Evolutionary conservation across 2,888 invertebrate genomes (phyloP).

Genomic region (Dendrolimus pini): DNA sequence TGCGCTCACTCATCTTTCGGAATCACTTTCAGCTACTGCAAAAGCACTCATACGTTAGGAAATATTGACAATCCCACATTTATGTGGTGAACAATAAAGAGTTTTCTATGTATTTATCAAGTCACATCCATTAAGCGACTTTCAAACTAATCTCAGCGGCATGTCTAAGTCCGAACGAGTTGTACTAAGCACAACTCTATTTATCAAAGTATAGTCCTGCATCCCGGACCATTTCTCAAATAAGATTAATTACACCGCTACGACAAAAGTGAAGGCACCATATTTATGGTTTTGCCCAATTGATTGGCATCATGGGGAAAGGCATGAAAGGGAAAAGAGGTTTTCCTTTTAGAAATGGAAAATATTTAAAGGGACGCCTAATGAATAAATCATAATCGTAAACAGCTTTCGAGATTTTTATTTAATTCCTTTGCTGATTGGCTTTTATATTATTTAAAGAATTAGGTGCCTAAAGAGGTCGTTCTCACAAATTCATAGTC

Average conservation of each 20-base stretch:
- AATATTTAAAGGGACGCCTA: neutral
- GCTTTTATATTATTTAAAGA: no score
- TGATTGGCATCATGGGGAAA: conserved; percentile 5
- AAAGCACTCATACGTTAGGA: no score
- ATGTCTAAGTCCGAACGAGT: conserved; percentile 39
- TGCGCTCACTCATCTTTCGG: no score
- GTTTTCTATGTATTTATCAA: neutral
- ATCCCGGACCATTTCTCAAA: conserved; percentile 57
- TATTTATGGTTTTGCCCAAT: conserved; percentile 28
- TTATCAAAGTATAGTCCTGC: conserved; percentile 67
- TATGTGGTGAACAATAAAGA: no score
- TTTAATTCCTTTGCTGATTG: no score
- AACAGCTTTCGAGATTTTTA: no score
- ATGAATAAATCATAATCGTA: neutral
- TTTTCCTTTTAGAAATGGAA: neutral
- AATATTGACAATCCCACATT: no score
- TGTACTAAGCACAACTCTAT: conserved; percentile 63
- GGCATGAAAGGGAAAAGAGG: neutral
- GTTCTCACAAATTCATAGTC: no score
- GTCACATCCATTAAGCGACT: conserved; percentile 1
- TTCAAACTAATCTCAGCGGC: conserved; percentile 13
- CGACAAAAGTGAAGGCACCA: conserved; percentile 44
- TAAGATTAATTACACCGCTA: conserved; percentile 57
- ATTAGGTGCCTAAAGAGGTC: no score
- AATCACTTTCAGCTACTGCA: no score